phyloP scores from a whole-genome alignment of 2,888 invertebrate genomes.

The Sphaerophoria taeniata region DNA sequence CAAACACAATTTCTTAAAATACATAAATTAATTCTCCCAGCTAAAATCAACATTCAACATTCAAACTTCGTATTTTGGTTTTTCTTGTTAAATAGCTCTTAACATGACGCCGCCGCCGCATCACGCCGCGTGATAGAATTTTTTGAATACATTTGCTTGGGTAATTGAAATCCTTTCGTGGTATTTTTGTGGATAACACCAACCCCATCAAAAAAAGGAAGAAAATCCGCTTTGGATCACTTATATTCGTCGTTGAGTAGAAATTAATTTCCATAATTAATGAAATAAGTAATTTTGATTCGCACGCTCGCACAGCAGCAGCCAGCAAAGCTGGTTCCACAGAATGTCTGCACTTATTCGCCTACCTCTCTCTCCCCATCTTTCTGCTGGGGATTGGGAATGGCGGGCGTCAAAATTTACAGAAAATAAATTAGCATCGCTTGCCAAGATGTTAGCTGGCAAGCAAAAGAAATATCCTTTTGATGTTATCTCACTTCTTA shows the following conservation, averaged over 20 bases:
- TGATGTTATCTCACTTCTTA: constrained; percentile 41
- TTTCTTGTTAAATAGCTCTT: constrained; percentile 11
- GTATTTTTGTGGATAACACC: constrained; percentile 34
- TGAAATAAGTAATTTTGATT: constrained; percentile 55
- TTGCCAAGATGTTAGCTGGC: constrained; percentile 23
- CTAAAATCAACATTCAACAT: constrained; percentile 34
- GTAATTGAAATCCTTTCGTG: constrained; percentile 62
- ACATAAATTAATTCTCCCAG: constrained; percentile 25
- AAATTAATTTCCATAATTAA: constrained; percentile 72
- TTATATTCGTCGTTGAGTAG: constrained; percentile 48
- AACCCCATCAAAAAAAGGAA: neutral
- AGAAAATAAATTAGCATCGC: constrained; percentile 59
- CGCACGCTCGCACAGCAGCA: constrained; percentile 34
- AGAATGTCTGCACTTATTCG: neutral
- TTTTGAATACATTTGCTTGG: neutral
- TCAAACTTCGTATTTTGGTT: neutral
- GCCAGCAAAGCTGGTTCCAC: constrained; percentile 10
- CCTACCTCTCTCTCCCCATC: constrained; percentile 24
- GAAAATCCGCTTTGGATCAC: constrained; percentile 42
- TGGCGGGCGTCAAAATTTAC: constrained; percentile 48
- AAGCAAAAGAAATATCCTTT: constrained; percentile 46
- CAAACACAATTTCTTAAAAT: no score
- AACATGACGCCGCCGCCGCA: neutral
- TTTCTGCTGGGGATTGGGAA: constrained; percentile 3
- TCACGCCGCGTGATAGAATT: neutral